These are phyloP conservation scores for Netelia virgata DNA, from an alignment of 2,888 invertebrate genomes.

Conservation along the genomic window DNA sequence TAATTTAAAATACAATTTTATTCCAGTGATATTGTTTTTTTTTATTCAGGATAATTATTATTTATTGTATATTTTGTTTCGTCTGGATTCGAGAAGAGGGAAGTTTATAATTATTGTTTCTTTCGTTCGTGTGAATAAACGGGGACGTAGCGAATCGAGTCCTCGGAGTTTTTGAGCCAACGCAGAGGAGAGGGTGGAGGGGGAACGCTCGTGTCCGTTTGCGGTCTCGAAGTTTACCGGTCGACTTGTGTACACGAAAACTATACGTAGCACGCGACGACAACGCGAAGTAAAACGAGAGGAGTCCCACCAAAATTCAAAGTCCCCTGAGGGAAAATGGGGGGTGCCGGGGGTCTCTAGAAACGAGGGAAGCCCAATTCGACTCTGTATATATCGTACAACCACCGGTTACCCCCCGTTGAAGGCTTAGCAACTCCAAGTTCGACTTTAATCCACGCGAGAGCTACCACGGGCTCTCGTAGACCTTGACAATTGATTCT, in stretches of 20 bases:
- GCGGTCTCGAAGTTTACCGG: constrained; percentile 31
- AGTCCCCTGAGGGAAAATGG: constrained; percentile 72
- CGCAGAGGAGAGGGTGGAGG: not conserved
- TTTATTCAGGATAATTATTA: too few species aligned
- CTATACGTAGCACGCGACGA: constrained; percentile 56
- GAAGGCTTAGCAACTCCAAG: constrained; percentile 80
- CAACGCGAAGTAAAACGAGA: constrained; percentile 60
- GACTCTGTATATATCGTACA: constrained; percentile 55
- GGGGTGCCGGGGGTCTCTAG: not conserved
- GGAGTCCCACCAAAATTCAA: constrained; percentile 79
- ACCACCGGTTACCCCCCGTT: constrained; percentile 58
- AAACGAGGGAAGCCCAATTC: constrained; percentile 35
- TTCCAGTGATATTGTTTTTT: too few species aligned
- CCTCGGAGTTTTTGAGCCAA: not conserved
- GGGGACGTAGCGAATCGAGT: not conserved
- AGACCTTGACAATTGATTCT: constrained; percentile 84
- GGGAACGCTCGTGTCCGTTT: not conserved
- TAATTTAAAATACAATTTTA: too few species aligned
- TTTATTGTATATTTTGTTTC: too few species aligned
- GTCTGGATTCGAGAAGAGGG: too few species aligned
- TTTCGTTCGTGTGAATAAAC: too few species aligned
- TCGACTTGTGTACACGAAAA: constrained; percentile 11
- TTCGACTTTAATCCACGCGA: constrained; percentile 84
- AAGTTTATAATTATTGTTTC: too few species aligned
- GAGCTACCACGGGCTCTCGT: constrained; percentile 79